phyloP scores from a whole-genome alignment of 2,797 vertebrate species.

The Dallia pectoralis region DNA sequence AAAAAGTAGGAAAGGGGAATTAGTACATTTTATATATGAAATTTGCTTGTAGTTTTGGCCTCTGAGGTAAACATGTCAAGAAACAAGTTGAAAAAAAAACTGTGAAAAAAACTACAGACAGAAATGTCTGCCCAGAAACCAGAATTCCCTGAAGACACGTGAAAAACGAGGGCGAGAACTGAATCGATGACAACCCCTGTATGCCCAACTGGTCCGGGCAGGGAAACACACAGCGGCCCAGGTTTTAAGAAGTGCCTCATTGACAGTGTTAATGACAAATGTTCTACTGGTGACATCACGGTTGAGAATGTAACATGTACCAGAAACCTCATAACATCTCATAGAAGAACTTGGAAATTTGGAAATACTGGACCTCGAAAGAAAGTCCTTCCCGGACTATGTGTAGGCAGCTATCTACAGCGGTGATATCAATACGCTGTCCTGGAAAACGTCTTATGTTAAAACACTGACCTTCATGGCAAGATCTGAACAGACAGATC shows the following conservation, averaged over 20 bases:
- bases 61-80: conserved; percentile 66
- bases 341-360: background rate
- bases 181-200: conserved; percentile 69
- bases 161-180: conserved; percentile 69
- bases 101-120: conserved; percentile 58
- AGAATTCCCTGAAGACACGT: conserved; percentile 64
- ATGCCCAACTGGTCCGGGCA: conserved; percentile 32
- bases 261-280: conserved; percentile 57
- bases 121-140: conserved; percentile 63
- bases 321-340: conserved; percentile 6
- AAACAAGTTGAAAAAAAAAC: conserved; percentile 39
- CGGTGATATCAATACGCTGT: conserved; percentile 38
- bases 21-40: conserved; percentile 50
- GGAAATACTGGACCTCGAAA: background rate
- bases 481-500: conserved; percentile 12
- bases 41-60: conserved; percentile 54
- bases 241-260: conserved; percentile 56
- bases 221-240: conserved; percentile 39
- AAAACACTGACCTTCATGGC: conserved; percentile 47
- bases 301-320: conserved; percentile 33
- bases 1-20: conserved; percentile 36
- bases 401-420: conserved; percentile 46
- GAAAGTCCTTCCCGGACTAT: conserved; percentile 4
- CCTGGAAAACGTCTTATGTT: conserved; percentile 48
- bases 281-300: conserved; percentile 43